Percentiles rank a stretch among this genome's conserved stretches.
phyloP scores from a whole-genome alignment of 2,888 invertebrate species.

The Dascillus cervinus region DNA sequence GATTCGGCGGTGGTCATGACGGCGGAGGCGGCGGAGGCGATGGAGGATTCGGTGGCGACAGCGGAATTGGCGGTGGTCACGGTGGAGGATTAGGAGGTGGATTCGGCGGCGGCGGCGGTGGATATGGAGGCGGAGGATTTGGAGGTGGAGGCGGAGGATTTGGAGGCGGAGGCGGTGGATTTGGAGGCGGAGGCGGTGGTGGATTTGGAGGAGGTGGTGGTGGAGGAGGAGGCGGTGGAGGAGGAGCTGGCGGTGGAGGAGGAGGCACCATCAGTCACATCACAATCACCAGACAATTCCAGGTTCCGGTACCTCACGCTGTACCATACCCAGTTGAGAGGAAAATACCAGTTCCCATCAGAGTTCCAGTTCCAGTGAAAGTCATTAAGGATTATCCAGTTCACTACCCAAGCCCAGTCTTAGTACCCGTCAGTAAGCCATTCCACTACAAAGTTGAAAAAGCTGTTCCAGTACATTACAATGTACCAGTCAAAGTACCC shows the following conservation, averaged over 20 bases:
- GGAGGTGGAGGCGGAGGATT: constrained; percentile 2
- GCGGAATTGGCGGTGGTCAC: constrained; percentile 5
- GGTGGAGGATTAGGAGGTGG: constrained; percentile 1
- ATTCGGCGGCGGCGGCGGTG: constrained; percentile 9
- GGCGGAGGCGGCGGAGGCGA: constrained; percentile 16
- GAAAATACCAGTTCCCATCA: constrained; percentile 7
- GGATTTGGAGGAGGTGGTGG: constrained; percentile 4
- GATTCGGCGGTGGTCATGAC: constrained; percentile 18
- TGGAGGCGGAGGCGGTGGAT: constrained; percentile 1
- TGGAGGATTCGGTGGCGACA: constrained; percentile 21
- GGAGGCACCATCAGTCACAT: constrained; percentile 7
- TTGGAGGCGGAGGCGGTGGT: constrained; percentile 4
- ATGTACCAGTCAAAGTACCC: constrained; percentile 9
- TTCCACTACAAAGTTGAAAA: constrained; percentile 8
- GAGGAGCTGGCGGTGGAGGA: constrained; percentile 3
- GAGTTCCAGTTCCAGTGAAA: constrained; percentile 7
- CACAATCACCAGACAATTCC: constrained; percentile 7
- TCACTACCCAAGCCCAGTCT: constrained; percentile 9
- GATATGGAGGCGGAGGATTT: not conserved
- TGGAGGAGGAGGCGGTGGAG: constrained; percentile 3
- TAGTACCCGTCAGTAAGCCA: constrained; percentile 9
- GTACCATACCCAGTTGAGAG: constrained; percentile 8
- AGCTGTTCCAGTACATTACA: constrained; percentile 7
- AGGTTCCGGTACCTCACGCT: constrained; percentile 8
- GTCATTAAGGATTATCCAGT: constrained; percentile 9